phyloP scores from a whole-genome alignment of 2,113 vertebrate species.

The Hipposideros armiger region DNA sequence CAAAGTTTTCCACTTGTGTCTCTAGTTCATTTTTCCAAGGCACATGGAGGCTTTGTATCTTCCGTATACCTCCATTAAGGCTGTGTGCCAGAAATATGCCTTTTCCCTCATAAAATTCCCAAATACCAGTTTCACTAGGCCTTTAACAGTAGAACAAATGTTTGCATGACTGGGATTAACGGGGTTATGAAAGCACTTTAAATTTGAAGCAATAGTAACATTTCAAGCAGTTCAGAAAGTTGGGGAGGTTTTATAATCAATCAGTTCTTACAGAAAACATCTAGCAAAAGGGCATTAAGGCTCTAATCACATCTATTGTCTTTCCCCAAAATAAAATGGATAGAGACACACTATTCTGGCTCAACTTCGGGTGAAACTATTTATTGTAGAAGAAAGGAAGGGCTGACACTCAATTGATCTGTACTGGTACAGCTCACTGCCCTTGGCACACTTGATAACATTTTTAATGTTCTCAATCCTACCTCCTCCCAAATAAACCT shows the following conservation, averaged over 20 bases:
- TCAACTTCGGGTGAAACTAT: constrained; percentile 16
- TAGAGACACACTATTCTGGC: background rate
- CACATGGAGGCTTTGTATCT: constrained; percentile 7
- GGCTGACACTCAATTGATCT: background rate
- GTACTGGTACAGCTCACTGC: background rate
- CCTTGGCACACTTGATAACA: background rate
- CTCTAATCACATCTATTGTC: constrained; percentile 1
- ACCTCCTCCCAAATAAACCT: background rate
- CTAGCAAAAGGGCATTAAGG: constrained; percentile 42
- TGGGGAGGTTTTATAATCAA: constrained; percentile 51
- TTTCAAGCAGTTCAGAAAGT: constrained; percentile 64
- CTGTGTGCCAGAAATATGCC: constrained; percentile 23
- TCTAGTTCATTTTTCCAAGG: constrained; percentile 67
- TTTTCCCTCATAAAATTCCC: background rate
- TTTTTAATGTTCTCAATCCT: background rate
- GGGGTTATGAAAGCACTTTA: constrained; percentile 42
- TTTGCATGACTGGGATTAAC: constrained; percentile 7
- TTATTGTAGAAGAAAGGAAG: constrained; percentile 29
- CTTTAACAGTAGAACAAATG: constrained; percentile 69
- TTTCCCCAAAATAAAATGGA: constrained; percentile 8
- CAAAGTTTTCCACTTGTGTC: constrained; percentile 66
- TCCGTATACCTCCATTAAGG: constrained; percentile 42
- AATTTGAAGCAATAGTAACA: constrained; percentile 53
- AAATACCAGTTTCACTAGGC: constrained; percentile 10
- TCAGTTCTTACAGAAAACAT: constrained; percentile 33